A percentile compares a stretch with the other conserved stretches of the same genome.
These are phyloP conservation scores for Diadumene lineata DNA, from an alignment of 92 coral and sea anemone genomes.

Conservation along the genomic window DNA sequence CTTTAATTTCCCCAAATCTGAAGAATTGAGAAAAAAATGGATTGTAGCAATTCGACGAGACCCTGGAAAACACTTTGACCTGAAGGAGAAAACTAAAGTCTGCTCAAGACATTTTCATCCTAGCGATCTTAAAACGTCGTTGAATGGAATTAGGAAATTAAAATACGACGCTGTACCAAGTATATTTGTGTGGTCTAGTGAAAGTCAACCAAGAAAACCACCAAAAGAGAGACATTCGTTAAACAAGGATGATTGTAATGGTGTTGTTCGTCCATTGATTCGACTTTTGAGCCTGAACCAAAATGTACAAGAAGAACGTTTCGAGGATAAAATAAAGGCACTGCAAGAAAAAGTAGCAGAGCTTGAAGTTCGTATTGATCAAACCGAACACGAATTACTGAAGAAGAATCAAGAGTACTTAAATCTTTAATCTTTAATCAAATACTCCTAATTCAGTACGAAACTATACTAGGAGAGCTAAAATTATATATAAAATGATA, in stretches of 20 bases:
- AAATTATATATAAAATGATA: no score
- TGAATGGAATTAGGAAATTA: constrained; percentile 21
- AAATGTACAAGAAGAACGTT: background rate
- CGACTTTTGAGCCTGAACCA: no score
- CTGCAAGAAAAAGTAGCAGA: background rate
- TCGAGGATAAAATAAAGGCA: background rate
- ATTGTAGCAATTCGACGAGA: constrained; percentile 54
- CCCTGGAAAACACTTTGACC: constrained; percentile 42
- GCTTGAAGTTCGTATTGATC: background rate
- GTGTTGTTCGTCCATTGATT: no score
- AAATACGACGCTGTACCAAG: constrained; percentile 25
- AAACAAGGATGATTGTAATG: no score
- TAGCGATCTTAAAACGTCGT: constrained; percentile 9
- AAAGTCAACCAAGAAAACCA: constrained; percentile 7
- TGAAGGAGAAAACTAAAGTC: constrained; percentile 37
- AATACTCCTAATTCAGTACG: no score
- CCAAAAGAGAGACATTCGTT: constrained; percentile 28
- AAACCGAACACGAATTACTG: no score
- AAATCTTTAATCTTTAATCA: no score
- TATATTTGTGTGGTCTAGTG: constrained; percentile 26
- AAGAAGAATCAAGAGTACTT: no score
- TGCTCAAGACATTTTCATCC: constrained; percentile 53
- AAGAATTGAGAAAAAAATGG: constrained; percentile 50
- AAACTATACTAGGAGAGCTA: no score
- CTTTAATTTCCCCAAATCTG: constrained; percentile 55